Evolutionary conservation across 1,140 invertebrate genomes (phyloP).

Genomic region (Sarcophaga bullata): DNA sequence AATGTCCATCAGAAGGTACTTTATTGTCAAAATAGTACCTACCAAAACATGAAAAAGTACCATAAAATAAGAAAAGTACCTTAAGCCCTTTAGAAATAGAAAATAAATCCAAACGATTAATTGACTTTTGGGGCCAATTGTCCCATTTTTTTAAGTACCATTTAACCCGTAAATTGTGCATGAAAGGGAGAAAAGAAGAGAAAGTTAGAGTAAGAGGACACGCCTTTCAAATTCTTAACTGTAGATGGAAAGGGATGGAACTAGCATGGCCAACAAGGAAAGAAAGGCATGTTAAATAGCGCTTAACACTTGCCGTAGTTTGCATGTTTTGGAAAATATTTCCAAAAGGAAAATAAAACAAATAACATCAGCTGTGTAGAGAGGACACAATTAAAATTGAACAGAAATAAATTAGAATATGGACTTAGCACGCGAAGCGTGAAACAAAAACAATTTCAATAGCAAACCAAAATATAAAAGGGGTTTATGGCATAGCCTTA

Average conservation of each 20-base stretch:
- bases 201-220: neutral
- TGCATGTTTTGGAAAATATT: neutral
- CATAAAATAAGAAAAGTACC: too few relatives aligned
- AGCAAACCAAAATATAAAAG: neutral
- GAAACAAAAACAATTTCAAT: neutral
- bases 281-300: neutral
- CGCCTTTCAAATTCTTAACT: neutral
- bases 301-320: slow-evolving; percentile 8
- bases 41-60: too few relatives aligned
- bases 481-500: neutral
- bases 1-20: too few relatives aligned
- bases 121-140: too few relatives aligned
- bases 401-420: neutral
- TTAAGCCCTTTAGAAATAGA: too few relatives aligned
- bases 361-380: neutral
- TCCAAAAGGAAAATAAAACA: neutral
- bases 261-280: neutral
- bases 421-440: neutral
- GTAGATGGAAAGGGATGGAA: neutral
- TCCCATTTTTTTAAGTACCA: too few relatives aligned
- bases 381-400: slow-evolving; percentile 6
- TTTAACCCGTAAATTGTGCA: too few relatives aligned
- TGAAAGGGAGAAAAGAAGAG: neutral
- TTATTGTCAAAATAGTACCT: too few relatives aligned
- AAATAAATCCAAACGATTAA: too few relatives aligned